A percentile compares a stretch with the other conserved stretches of the same genome.
Evolutionary conservation across 2,797 vertebrate species (phyloP).

Genomic region (Acipenser ruthenus): DNA sequence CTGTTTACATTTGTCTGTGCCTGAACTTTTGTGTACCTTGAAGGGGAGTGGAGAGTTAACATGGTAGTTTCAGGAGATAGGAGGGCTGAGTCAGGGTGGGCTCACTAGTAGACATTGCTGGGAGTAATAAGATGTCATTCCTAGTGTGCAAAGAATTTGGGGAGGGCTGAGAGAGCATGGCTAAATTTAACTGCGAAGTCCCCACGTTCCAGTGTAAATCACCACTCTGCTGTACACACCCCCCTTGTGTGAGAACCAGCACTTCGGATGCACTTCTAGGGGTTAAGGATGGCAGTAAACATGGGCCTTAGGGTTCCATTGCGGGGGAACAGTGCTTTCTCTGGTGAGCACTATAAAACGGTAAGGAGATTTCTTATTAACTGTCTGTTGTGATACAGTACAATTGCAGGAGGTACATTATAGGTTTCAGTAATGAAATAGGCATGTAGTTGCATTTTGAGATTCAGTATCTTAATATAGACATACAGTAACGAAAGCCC

Average conservation of each 20-base stretch:
- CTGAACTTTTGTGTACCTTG: conserved; percentile 13
- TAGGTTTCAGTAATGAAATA: too few relatives aligned
- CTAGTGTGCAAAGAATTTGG: conserved; percentile 43
- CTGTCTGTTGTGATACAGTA: too few relatives aligned
- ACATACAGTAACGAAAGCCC: too few relatives aligned
- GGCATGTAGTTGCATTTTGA: too few relatives aligned
- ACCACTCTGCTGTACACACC: conserved; percentile 19
- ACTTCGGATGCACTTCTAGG: conserved; percentile 3
- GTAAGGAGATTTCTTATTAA: conserved; percentile 56
- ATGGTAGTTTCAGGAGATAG: conserved; percentile 4
- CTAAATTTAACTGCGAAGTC: conserved; percentile 63
- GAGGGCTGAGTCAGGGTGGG: conserved; percentile 14
- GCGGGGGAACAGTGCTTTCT: conserved; percentile 70
- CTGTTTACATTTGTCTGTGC: conserved; percentile 18
- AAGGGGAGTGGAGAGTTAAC: conserved; percentile 3
- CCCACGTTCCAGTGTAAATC: conserved; percentile 31
- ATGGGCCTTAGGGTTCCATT: conserved; percentile 54
- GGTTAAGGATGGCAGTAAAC: conserved; percentile 54
- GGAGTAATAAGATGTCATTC: conserved; percentile 8
- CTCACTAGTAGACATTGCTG: conserved; percentile 19
- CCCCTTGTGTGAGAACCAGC: conserved; percentile 13
- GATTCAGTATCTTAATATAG: too few relatives aligned
- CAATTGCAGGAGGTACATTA: too few relatives aligned
- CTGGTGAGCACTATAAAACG: conserved; percentile 73
- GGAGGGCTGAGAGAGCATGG: conserved; percentile 35